phyloP scores from a whole-genome alignment of 64 coral and sea anemone species.

The Astreopora myriophthalma region DNA sequence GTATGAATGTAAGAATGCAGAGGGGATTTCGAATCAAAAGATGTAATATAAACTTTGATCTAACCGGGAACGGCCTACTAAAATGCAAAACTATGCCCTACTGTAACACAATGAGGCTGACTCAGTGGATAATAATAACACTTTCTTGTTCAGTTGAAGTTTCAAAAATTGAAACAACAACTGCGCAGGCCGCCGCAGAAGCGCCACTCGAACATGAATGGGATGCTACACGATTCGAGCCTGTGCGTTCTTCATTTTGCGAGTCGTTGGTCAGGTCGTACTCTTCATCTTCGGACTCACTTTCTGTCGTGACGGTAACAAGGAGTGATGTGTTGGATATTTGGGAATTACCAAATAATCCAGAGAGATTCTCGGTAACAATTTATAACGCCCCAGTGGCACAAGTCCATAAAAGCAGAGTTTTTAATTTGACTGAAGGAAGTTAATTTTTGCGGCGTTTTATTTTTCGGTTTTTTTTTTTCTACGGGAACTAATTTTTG shows the following conservation, averaged over 20 bases:
- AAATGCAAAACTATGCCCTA: neutral
- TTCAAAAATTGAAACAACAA: slow-evolving; percentile 27
- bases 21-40: neutral
- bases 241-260: slow-evolving; percentile 20
- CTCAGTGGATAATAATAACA: neutral
- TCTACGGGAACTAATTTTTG: no score
- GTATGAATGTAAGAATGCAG: neutral
- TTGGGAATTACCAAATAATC: no score
- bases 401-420: no score
- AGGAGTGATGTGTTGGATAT: no score
- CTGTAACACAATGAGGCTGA: neutral
- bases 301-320: no score
- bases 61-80: neutral
- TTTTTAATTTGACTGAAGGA: no score
- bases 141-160: neutral
- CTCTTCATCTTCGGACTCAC: no score
- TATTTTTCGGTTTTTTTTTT: no score
- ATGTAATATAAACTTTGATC: neutral
- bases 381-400: no score
- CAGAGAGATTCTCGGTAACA: no score
- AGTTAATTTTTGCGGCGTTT: no score
- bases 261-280: no score
- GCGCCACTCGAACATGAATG: neutral
- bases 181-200: slow-evolving; percentile 1
- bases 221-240: neutral